Evolutionary conservation across 2,113 vertebrate species (phyloP), one percentile per base, ranked within the genome.

Genomic region (Platanista minor): DNA sequence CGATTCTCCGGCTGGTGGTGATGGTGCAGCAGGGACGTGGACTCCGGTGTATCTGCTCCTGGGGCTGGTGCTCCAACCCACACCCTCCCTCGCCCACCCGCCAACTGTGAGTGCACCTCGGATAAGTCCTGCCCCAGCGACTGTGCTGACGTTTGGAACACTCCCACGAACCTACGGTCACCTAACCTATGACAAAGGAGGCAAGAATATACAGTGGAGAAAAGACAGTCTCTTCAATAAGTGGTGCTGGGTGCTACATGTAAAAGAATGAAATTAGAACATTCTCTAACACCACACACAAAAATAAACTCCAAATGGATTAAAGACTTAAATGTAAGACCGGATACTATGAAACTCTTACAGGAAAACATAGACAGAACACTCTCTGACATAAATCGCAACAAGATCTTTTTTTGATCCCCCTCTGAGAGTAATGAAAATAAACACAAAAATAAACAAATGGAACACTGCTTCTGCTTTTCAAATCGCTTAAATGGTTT

Each of bases 101-200:
- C n/a, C 49, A 33, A 31, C 25, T 59, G 29, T 36, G 20, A 43
- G 25, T n/a, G 43, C 11, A 20, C 52, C 72, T 3, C 0, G 54
- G 31, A 1, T 6, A 14, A 13, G 64, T 52, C 46, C n/a, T 5
- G 12, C 14, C 43, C 41, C 21, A 5, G 49, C 0, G 0, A 21
- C n/a, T 21, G n/a, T 41, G 59, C 57, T 64, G 62, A 64, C 0
- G 0, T 20, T 57, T 52, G 27, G 6, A 64, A 25, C 74, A 49
- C 43, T 11, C 74, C 29, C 43, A 77, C 1, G 5, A 1, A 21
- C 74, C 74, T 6, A 43, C 10, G 43, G 74, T 49, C 43, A 49
- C 74, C 74, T 49, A 49, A 49, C 49, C 43, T 75, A 43, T 77
- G 43, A 49, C n/a, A n/a, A n/a, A n/a, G n/a, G n/a, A n/a, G n/a